Conservation (phyloP, 2,888 invertebrate genomes). For the Drosophila infuscata region DNA sequence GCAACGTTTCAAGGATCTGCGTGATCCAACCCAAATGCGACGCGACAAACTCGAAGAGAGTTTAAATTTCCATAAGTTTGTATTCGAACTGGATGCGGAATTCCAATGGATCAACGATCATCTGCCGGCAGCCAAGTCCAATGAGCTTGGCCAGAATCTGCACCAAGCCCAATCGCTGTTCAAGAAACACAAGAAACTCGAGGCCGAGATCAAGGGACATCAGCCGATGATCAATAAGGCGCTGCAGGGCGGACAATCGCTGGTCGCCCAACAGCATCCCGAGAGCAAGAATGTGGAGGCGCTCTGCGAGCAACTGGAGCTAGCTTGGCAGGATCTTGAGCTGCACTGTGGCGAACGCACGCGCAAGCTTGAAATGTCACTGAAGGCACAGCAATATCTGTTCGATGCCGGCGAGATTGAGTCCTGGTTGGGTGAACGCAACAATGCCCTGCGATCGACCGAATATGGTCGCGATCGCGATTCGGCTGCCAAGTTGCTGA, state of each 20-base stretch:
- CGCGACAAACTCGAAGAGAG: constrained; percentile 93
- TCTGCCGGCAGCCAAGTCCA: constrained; percentile 91
- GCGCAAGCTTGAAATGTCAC: constrained; percentile 92
- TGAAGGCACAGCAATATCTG: constrained; percentile 96
- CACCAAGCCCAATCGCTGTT: constrained; percentile 96
- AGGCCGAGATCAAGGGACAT: constrained; percentile 95
- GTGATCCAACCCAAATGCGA: constrained; percentile 90
- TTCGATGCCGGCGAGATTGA: constrained; percentile 97
- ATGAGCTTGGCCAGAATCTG: constrained; percentile 92
- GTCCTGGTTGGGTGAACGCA: constrained; percentile 95
- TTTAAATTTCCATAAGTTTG: constrained; percentile 93
- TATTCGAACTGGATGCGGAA: constrained; percentile 96
- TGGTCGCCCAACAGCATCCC: constrained; percentile 92
- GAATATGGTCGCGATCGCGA: constrained; percentile 96
- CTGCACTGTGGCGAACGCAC: constrained; percentile 90
- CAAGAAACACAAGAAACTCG: constrained; percentile 97
- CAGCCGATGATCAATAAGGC: constrained; percentile 94
- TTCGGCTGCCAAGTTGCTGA: constrained; percentile 95
- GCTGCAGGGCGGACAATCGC: constrained; percentile 90
- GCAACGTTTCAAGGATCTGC: constrained; percentile 89
- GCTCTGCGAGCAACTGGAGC: constrained; percentile 90
- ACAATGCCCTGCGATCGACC: constrained; percentile 91
- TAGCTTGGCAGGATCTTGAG: constrained; percentile 91
- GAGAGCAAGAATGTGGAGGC: constrained; percentile 91
- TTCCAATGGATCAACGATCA: constrained; percentile 98